Evolutionary conservation across 2,888 invertebrate genomes (phyloP).

Genomic region (Petrolisthes cinctipes): DNA sequence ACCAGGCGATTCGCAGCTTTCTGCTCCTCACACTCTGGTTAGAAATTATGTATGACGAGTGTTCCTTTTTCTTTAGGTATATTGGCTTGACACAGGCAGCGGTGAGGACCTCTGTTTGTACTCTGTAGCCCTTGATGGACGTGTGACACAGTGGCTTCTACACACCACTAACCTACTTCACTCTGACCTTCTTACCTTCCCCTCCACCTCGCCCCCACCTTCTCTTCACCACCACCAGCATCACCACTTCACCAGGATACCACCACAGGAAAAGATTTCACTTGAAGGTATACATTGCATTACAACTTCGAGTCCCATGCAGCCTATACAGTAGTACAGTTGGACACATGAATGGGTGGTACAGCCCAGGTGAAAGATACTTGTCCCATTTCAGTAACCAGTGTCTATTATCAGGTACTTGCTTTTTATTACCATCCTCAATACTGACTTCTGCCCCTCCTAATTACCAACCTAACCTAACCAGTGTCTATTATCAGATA

Average conservation of each 20-base stretch:
- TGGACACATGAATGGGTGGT: too few relatives aligned
- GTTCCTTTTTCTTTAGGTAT: slow-evolving; percentile 74
- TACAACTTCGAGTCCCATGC: not conserved
- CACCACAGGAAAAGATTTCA: not conserved
- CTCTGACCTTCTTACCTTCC: slow-evolving; percentile 50
- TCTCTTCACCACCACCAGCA: not conserved
- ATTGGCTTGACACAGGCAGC: slow-evolving; percentile 89
- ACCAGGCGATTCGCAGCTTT: too few relatives aligned
- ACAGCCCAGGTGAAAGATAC: too few relatives aligned
- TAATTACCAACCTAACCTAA: too few relatives aligned
- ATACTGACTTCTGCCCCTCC: too few relatives aligned
- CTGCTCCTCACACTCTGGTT: too few relatives aligned
- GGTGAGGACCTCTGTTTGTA: slow-evolving; percentile 94
- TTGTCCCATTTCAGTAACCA: too few relatives aligned
- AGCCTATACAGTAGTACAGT: not conserved
- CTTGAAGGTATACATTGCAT: not conserved
- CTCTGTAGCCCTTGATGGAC: slow-evolving; percentile 90
- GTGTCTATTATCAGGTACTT: too few relatives aligned
- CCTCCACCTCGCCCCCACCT: slow-evolving; percentile 12
- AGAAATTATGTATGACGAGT: not conserved
- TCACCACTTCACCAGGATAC: not conserved
- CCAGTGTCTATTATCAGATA: too few relatives aligned
- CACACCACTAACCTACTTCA: slow-evolving; percentile 33
- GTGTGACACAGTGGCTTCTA: slow-evolving; percentile 79
- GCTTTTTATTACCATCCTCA: too few relatives aligned